Conservation (phyloP, 2,888 invertebrate genomes). For the Euplagia quadripunctaria region DNA sequence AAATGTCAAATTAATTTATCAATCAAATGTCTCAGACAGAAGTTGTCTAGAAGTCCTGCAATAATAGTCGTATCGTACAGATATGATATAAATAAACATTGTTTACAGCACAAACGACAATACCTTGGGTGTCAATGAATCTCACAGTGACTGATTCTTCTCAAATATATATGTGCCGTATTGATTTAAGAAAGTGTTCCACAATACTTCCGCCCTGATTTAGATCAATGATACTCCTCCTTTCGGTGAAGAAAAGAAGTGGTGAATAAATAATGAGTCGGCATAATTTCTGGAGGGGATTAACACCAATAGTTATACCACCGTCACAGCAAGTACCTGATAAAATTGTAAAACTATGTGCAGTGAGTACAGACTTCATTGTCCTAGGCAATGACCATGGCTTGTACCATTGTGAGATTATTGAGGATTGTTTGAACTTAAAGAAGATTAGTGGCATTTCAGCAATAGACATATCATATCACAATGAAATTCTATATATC, state of each 20-base stretch:
- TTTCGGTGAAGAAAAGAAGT: conserved; percentile 58
- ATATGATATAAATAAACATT: conserved; percentile 40
- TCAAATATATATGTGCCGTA: conserved; percentile 31
- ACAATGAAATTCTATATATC: conserved; percentile 87
- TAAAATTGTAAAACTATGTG: conserved; percentile 81
- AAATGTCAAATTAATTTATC: conserved; percentile 44
- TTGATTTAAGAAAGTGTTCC: conserved; percentile 42
- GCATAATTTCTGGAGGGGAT: conserved; percentile 83
- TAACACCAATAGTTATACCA: conserved; percentile 71
- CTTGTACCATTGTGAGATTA: conserved; percentile 77
- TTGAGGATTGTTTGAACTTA: conserved; percentile 76
- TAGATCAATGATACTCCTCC: conserved; percentile 60
- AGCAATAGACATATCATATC: conserved; percentile 89
- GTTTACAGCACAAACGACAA: conserved; percentile 29
- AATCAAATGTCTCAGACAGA: conserved; percentile 30
- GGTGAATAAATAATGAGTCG: conserved; percentile 78
- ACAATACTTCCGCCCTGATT: conserved; percentile 54
- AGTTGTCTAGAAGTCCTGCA: neutral
- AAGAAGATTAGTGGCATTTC: conserved; percentile 83
- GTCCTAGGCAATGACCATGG: conserved; percentile 82
- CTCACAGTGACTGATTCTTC: conserved; percentile 25
- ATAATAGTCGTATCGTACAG: conserved; percentile 20
- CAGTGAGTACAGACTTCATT: conserved; percentile 74
- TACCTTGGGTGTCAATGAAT: conserved; percentile 46
- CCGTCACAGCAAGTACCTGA: conserved; percentile 78